Percentiles rank a stretch among this genome's conserved stretches.
Evolutionary conservation across 1,140 invertebrate genomes (phyloP).

Genomic region (Brachionus koreanus): DNA sequence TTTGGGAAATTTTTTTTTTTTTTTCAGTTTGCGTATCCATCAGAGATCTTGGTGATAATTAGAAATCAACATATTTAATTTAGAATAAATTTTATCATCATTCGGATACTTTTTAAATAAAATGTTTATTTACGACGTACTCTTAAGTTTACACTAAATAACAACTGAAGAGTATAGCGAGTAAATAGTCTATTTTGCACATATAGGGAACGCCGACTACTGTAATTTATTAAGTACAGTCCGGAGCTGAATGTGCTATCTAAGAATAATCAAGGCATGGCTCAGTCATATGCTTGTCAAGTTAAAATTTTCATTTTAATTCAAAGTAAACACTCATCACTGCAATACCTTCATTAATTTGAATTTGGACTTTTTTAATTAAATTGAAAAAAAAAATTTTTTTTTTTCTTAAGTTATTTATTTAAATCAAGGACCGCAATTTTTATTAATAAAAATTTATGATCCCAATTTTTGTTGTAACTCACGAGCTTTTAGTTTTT

Average conservation of each 20-base stretch:
- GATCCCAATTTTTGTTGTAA: constrained; percentile 38
- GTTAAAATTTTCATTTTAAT: constrained; percentile 19
- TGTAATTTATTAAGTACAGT: neutral
- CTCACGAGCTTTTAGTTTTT: constrained; percentile 89
- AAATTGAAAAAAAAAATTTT: neutral
- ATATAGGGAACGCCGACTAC: neutral
- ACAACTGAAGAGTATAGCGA: constrained; percentile 20
- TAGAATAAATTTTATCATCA: neutral
- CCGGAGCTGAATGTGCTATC: constrained; percentile 23
- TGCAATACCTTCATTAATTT: neutral
- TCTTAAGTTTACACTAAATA: neutral
- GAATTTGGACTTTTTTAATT: neutral
- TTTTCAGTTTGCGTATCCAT: neutral
- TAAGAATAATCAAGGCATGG: neutral
- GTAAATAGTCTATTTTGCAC: neutral
- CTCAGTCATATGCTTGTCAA: constrained; percentile 42
- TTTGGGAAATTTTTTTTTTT: neutral
- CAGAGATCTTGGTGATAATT: neutral
- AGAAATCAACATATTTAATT: neutral
- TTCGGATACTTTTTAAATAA: neutral
- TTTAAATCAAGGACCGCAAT: neutral
- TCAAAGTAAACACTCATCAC: constrained; percentile 12
- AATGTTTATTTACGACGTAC: constrained; percentile 25
- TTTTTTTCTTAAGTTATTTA: constrained; percentile 23
- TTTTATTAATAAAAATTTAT: constrained; percentile 30